Evolutionary conservation across 2,797 vertebrate species (phyloP).

Genomic region (Stomatorhinus walkeri): DNA sequence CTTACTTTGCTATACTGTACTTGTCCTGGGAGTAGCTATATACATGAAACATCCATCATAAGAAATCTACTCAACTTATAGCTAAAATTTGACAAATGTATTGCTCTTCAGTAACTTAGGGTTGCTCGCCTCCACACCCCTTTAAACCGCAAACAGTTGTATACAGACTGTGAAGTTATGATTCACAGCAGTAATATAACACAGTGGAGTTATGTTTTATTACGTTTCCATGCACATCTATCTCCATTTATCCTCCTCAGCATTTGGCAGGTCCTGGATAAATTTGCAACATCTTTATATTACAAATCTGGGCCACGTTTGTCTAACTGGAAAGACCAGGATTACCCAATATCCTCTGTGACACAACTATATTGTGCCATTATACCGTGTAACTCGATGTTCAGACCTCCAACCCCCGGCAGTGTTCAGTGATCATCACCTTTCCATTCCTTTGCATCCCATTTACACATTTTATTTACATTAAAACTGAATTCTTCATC

Average conservation of each 20-base stretch:
- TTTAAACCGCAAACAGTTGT: background rate
- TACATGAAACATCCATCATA: background rate
- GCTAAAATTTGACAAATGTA: background rate
- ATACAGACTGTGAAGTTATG: background rate
- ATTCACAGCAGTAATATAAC: background rate
- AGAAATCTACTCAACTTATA: background rate
- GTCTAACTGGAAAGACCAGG: background rate
- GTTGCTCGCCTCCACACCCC: background rate
- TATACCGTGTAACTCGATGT: background rate
- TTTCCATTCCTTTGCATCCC: background rate
- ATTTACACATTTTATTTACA: background rate
- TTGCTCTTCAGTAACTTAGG: background rate
- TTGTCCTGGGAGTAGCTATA: background rate
- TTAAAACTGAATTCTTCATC: background rate
- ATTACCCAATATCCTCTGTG: background rate
- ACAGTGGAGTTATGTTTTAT: background rate
- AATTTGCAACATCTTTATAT: background rate
- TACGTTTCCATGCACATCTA: background rate
- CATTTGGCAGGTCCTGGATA: background rate
- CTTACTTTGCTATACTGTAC: background rate
- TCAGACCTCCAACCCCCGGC: background rate
- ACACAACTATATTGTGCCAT: background rate
- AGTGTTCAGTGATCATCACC: background rate
- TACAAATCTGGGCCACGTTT: background rate
- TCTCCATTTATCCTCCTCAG: background rate